These are phyloP conservation scores for Diarsia mendica DNA, from an alignment of 2,888 invertebrate species.

Conservation along the genomic window DNA sequence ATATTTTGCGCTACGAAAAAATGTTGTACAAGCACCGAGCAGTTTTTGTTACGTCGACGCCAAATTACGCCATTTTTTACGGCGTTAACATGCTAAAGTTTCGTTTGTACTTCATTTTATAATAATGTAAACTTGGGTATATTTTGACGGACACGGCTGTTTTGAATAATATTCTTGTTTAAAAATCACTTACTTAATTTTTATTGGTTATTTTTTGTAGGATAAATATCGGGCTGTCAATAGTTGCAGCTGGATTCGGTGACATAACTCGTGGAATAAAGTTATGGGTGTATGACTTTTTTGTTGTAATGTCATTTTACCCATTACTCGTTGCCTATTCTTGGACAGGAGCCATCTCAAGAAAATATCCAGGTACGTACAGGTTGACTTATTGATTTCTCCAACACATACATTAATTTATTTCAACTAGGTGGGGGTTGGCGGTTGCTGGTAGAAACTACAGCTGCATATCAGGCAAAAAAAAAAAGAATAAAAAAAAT, in stretches of 20 bases:
- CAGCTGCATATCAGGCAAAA: slow-evolving; percentile 13
- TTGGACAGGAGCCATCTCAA: slow-evolving; percentile 70
- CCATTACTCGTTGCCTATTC: slow-evolving; percentile 77
- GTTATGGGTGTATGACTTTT: slow-evolving; percentile 82
- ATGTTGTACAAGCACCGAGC: slow-evolving; percentile 21
- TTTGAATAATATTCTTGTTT: slow-evolving; percentile 5
- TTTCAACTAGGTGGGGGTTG: not conserved
- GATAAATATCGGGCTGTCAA: slow-evolving; percentile 81
- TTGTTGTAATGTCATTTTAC: slow-evolving; percentile 78
- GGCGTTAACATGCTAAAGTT: slow-evolving; percentile 52
- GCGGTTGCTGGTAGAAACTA: not conserved
- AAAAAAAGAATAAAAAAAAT: not conserved
- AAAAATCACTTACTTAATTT: slow-evolving; percentile 21
- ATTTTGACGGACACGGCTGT: slow-evolving; percentile 33
- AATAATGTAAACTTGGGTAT: slow-evolving; percentile 50
- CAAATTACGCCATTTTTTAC: slow-evolving; percentile 56
- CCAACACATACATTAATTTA: not conserved
- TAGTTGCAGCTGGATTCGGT: slow-evolving; percentile 82
- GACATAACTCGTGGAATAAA: slow-evolving; percentile 80
- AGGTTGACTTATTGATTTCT: not conserved
- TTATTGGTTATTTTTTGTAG: slow-evolving; percentile 67
- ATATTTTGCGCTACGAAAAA: slow-evolving; percentile 42
- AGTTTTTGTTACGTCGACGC: slow-evolving; percentile 44
- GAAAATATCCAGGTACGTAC: slow-evolving; percentile 73
- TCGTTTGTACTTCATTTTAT: slow-evolving; percentile 37